phyloP scores from a whole-genome alignment of 2,113 vertebrate genomes.

The Pelvicachromis taeniatus region DNA sequence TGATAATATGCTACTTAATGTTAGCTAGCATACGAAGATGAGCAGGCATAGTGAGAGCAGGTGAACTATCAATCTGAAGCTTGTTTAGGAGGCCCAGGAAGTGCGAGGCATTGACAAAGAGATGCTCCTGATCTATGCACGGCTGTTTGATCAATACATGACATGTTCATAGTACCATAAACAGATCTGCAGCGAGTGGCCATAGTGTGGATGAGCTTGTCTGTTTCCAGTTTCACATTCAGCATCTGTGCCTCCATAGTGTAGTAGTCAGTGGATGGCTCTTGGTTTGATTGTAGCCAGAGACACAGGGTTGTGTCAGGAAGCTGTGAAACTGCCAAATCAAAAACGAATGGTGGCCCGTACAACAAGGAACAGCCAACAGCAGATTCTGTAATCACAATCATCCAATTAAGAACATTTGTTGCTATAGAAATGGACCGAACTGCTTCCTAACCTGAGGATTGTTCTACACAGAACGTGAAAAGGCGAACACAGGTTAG shows the following conservation, averaged over 20 bases:
- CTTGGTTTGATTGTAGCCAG: not conserved
- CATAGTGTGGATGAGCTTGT: not conserved
- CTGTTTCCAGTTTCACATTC: not conserved
- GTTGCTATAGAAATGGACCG: not conserved
- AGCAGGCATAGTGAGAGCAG: not conserved
- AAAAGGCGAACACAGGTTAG: not conserved
- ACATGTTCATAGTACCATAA: not conserved
- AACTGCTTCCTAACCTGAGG: not conserved
- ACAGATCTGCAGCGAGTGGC: not conserved
- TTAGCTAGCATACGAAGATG: not conserved
- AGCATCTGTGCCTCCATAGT: not conserved
- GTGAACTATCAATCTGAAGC: rapidly evolving
- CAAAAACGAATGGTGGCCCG: not conserved
- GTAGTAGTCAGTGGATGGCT: not conserved
- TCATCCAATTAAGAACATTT: not conserved
- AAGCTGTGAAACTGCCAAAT: not conserved
- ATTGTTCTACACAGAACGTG: not conserved
- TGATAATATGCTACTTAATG: rapidly evolving
- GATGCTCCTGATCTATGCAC: not conserved
- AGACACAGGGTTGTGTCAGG: not conserved
- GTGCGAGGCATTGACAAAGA: not conserved
- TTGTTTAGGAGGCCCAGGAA: not conserved
- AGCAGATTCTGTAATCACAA: not conserved
- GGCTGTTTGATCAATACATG: not conserved
- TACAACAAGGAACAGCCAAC: not conserved